Evolutionary conservation across 2,113 vertebrate genomes (phyloP), one percentile per base, ranked within the genome.

Genomic region (Poecile atricapillus): DNA sequence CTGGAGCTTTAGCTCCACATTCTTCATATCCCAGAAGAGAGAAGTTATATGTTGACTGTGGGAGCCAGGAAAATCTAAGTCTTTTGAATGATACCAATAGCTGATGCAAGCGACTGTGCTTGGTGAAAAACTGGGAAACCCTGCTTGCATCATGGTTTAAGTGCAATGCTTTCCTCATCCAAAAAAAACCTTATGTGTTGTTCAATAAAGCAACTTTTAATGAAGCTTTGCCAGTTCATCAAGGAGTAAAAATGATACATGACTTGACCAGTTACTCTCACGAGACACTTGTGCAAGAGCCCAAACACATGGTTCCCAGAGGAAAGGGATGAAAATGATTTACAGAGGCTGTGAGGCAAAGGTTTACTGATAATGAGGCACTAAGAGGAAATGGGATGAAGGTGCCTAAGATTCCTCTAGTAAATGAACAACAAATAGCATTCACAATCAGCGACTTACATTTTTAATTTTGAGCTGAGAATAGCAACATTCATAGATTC

Each of bases 301-400:
- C 77, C 23, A 68, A 79, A 63, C 58, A 62, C 28, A 13, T 24
- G 65, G 56, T 10, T 84, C 2, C 0, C 46, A 87, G 75, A 84
- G 31, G 37, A 73, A 85, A 87, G 37, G 39, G 31, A 53, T 87
- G 84, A 76, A 91, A 65, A 85, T 91, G 1, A 87, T 89, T 85
- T 91, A 80, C 58, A 85, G 93, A 62, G 94, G 70, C 62, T 71
- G 65, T 4, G 4, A 89, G 74, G 74, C 69, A 73, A 89, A 91
- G 50, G 84, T 82, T 90, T 87, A 53, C 73, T 91, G 93, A 95
- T 87, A 94, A 95, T 60, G 78, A 94, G 89, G 59, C 70, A 85
- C 30, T 33, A 52, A 65, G 41, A 94, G 87, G 82, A 95, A 94
- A 84, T 58, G 43, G 58, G 50, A 84, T 95, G 65, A 60, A 84